A percentile compares a stretch with the other conserved stretches of the same genome.
Conservation (phyloP, 2,113 vertebrate species). For the Petrocephalus zakoni region DNA sequence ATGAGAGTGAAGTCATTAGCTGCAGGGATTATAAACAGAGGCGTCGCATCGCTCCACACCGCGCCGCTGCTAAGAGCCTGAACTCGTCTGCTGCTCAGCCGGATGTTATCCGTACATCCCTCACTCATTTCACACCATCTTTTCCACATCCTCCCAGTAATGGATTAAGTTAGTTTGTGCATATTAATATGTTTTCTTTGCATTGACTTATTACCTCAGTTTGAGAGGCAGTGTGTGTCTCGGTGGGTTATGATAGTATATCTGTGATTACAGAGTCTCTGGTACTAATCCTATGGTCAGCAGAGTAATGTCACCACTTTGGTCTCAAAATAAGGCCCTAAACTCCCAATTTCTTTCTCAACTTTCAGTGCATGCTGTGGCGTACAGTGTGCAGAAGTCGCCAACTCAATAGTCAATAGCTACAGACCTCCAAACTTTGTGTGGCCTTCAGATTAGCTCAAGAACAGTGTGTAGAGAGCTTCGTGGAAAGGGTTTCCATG, state of each 20-base stretch:
- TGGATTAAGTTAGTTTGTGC: not conserved
- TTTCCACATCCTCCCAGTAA: not conserved
- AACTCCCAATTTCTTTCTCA: not conserved
- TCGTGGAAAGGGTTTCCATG: too few relatives aligned
- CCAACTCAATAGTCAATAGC: too few relatives aligned
- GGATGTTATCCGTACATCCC: not conserved
- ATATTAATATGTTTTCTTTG: not conserved
- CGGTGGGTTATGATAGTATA: not conserved
- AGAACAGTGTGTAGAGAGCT: too few relatives aligned
- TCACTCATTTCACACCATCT: not conserved
- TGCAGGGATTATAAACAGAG: not conserved
- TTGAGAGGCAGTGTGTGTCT: not conserved
- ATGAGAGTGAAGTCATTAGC: not conserved
- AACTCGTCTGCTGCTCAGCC: not conserved
- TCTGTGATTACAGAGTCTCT: not conserved
- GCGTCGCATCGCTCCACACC: not conserved
- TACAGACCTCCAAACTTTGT: too few relatives aligned
- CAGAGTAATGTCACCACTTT: not conserved
- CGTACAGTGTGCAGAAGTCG: too few relatives aligned
- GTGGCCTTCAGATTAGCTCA: too few relatives aligned
- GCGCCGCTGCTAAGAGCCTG: not conserved
- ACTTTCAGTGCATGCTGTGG: too few relatives aligned
- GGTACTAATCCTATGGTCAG: not conserved
- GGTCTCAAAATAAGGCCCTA: not conserved
- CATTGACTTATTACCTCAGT: not conserved